phyloP scores from a whole-genome alignment of 2,113 vertebrate species.

The Acinonyx jubatus region DNA sequence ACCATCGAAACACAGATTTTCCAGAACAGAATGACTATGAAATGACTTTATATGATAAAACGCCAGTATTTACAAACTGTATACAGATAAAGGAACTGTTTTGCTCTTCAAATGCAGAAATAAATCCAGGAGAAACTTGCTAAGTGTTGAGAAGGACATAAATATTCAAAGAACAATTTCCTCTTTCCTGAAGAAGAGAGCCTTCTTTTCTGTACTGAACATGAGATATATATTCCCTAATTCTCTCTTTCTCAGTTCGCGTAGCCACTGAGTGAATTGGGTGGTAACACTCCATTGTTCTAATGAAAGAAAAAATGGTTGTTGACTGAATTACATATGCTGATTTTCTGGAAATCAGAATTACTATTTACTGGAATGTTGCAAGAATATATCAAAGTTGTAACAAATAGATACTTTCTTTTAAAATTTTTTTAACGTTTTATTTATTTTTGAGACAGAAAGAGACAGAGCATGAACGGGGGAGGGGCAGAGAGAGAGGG shows the following conservation, averaged over 20 bases:
- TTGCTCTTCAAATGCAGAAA: neutral
- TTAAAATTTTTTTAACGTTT: no score
- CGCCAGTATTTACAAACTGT: neutral
- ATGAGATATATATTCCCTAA: neutral
- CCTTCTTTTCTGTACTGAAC: neutral
- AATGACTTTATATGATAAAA: neutral
- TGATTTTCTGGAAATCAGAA: neutral
- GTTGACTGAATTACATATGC: neutral
- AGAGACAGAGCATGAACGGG: no score
- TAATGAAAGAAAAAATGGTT: neutral
- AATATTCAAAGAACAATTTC: neutral
- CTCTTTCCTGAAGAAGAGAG: neutral
- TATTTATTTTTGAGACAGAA: no score
- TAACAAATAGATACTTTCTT: neutral
- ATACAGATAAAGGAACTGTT: neutral
- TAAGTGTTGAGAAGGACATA: neutral
- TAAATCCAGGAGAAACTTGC: neutral
- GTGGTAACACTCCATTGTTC: neutral
- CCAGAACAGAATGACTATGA: neutral
- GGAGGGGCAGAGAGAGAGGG: no score
- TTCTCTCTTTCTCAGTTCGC: neutral
- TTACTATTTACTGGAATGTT: neutral
- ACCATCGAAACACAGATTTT: neutral
- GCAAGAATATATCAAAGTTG: neutral
- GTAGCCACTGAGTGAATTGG: neutral